Evolutionary conservation across 2,797 vertebrate species (phyloP).

Genomic region (Aeoliscus strigatus): DNA sequence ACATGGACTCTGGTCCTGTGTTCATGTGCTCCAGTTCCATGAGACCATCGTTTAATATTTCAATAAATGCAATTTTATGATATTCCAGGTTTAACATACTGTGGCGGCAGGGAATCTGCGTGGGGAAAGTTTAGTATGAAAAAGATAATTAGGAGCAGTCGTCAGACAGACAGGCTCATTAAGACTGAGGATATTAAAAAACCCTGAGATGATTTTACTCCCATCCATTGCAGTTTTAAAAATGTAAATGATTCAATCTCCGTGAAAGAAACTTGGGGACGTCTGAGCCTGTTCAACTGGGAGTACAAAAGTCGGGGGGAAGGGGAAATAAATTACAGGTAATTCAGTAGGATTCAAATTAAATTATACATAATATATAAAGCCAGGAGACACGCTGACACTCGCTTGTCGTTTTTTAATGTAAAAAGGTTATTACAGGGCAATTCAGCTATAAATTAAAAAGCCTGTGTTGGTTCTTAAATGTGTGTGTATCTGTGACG

Average conservation of each 20-base stretch:
- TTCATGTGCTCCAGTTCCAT: neutral
- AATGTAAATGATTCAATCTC: conserved; percentile 60
- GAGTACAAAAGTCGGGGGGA: conserved; percentile 47
- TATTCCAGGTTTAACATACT: conserved; percentile 17
- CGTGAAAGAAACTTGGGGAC: conserved; percentile 36
- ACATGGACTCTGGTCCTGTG: too few species aligned
- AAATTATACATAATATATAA: conserved; percentile 64
- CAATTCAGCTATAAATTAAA: conserved; percentile 11
- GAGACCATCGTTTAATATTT: conserved; percentile 21
- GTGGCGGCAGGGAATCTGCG: conserved; percentile 1
- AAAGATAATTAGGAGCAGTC: conserved; percentile 43
- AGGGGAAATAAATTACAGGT: conserved; percentile 57
- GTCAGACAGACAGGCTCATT: conserved; percentile 46
- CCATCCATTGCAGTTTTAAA: conserved; percentile 26
- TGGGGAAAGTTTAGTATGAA: conserved; percentile 6
- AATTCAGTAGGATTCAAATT: conserved; percentile 54
- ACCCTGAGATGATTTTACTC: conserved; percentile 36
- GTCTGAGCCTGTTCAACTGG: conserved; percentile 36
- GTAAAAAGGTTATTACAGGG: conserved; percentile 28
- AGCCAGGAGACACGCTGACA: conserved; percentile 46
- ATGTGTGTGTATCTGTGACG: conserved; percentile 2
- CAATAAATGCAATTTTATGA: conserved; percentile 20
- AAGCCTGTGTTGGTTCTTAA: conserved; percentile 5
- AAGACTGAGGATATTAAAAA: conserved; percentile 55
- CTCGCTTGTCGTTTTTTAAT: conserved; percentile 22